Conservation (phyloP, 2,113 vertebrate species). For the Zapornia atra region DNA sequence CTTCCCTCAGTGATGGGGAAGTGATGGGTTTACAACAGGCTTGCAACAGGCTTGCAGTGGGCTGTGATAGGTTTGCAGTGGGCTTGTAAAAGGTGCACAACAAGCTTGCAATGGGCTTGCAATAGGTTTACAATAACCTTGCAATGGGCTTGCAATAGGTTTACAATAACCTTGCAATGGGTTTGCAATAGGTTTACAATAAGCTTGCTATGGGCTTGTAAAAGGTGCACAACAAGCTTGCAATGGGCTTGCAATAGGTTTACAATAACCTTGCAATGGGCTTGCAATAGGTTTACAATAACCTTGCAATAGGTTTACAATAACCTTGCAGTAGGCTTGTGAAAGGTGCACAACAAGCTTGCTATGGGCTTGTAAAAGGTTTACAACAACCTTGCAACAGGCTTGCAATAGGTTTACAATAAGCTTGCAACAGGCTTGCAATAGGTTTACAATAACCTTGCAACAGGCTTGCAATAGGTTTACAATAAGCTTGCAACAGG, state of each 20-base stretch:
- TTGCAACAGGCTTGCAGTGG: neutral
- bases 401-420: accelerated
- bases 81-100: no score
- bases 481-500: no score
- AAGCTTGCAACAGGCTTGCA: no score
- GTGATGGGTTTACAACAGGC: neutral
- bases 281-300: accelerated
- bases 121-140: no score
- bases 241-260: no score
- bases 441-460: accelerated
- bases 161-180: neutral
- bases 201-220: neutral
- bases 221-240: neutral
- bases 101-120: neutral
- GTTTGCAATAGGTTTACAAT: neutral
- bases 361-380: no score
- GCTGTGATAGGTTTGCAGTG: no score
- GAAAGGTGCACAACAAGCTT: neutral
- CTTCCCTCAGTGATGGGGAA: neutral
- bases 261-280: accelerated
- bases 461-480: accelerated
- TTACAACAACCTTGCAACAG: accelerated
- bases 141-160: accelerated
- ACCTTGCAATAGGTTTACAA: neutral
- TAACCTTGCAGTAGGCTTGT: neutral